These are phyloP conservation scores for Sebastes reedi DNA, from an alignment of 2,797 vertebrate species.

Conservation along the genomic window DNA sequence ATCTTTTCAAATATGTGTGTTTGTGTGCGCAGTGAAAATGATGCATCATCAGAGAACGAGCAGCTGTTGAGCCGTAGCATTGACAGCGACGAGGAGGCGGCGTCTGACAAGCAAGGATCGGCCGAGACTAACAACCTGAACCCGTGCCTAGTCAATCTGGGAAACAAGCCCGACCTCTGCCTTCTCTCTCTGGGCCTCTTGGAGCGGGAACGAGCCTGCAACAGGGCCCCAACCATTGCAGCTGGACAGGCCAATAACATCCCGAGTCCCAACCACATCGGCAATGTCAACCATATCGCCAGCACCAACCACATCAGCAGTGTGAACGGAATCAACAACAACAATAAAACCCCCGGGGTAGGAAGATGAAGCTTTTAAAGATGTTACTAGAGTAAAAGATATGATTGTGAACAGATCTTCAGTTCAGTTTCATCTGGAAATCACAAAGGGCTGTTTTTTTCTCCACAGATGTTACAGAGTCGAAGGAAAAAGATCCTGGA, in stretches of 20 bases:
- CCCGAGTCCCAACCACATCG: slow-evolving; percentile 61
- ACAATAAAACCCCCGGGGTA: slow-evolving; percentile 90
- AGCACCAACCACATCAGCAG: slow-evolving; percentile 70
- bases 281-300: slow-evolving; percentile 65
- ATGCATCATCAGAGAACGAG: slow-evolving; percentile 97
- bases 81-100: slow-evolving; percentile 96
- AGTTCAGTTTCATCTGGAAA: slow-evolving; percentile 39
- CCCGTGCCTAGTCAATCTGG: slow-evolving; percentile 68
- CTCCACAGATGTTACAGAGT: slow-evolving; percentile 84
- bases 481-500: slow-evolving; percentile 98
- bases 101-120: slow-evolving; percentile 90
- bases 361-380: slow-evolving; percentile 51
- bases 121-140: slow-evolving; percentile 65
- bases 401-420: slow-evolving; percentile 37
- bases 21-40: slow-evolving; percentile 88
- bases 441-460: not conserved
- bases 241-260: slow-evolving; percentile 48
- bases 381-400: slow-evolving; percentile 6
- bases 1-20: not conserved
- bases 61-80: slow-evolving; percentile 95
- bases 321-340: slow-evolving; percentile 75
- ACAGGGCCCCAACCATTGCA: slow-evolving; percentile 43
- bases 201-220: slow-evolving; percentile 86
- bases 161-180: slow-evolving; percentile 87
- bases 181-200: slow-evolving; percentile 93